Conservation (phyloP, 2,113 vertebrate species). For the Tautogolabrus adspersus region DNA sequence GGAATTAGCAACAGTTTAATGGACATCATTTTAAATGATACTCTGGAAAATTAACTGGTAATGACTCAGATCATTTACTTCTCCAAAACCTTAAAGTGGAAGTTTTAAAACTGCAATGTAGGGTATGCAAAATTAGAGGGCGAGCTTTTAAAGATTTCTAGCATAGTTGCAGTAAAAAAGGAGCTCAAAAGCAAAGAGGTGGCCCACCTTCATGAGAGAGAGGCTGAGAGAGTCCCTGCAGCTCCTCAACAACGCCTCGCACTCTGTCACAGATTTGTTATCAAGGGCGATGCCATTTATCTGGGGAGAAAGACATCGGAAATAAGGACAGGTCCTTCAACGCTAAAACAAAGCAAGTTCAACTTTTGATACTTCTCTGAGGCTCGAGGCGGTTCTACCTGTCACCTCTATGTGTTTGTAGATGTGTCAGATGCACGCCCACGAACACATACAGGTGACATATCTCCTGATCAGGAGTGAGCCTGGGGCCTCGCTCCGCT, state of each 20-base stretch:
- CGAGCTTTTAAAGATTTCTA: constrained; percentile 8
- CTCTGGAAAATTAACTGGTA: neutral
- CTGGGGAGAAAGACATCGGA: constrained; percentile 76
- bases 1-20: constrained; percentile 1
- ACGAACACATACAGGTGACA: constrained; percentile 47
- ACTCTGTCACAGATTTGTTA: constrained; percentile 97
- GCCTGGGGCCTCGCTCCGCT: constrained; percentile 15
- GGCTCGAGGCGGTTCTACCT: neutral
- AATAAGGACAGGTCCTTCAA: constrained; percentile 62
- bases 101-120: constrained; percentile 32
- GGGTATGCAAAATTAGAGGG: constrained; percentile 32
- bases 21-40: constrained; percentile 4
- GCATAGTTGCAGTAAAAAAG: constrained; percentile 11
- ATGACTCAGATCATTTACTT: constrained; percentile 1
- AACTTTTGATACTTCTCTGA: constrained; percentile 22
- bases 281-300: constrained; percentile 98
- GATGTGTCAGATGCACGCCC: constrained; percentile 25
- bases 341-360: neutral
- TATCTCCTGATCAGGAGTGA: constrained; percentile 21
- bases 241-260: constrained; percentile 93
- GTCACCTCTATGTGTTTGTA: neutral
- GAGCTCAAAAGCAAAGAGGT: constrained; percentile 39
- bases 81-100: neutral
- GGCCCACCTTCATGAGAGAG: constrained; percentile 94
- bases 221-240: constrained; percentile 94